phyloP scores from a whole-genome alignment of 1,140 invertebrate genomes.

The Rhynchophorus ferrugineus region DNA sequence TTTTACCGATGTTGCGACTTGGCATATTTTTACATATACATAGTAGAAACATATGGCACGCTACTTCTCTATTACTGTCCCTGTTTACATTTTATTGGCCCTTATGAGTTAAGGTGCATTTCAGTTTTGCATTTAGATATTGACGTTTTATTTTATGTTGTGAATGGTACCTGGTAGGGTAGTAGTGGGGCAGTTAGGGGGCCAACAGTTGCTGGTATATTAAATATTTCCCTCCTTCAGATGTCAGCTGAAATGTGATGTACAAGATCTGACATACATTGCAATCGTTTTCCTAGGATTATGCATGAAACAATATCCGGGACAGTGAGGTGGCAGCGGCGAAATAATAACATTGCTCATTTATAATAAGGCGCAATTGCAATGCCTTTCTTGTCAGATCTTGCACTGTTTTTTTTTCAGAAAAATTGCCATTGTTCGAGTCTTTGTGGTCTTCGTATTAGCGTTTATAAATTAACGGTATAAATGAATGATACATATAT shows the following conservation, averaged over 20 bases:
- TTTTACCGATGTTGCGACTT: conserved; percentile 15
- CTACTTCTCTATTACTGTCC: conserved; percentile 20
- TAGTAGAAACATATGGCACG: conserved; percentile 19
- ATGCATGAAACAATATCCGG: no score
- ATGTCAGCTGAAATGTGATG: conserved; percentile 10
- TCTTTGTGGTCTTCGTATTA: no score
- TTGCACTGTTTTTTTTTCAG: no score
- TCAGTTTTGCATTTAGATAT: conserved; percentile 9
- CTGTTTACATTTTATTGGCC: conserved; percentile 9
- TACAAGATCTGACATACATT: neutral
- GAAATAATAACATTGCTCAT: no score
- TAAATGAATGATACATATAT: no score
- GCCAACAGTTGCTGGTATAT: conserved; percentile 1
- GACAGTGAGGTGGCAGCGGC: no score
- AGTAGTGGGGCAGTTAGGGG: conserved; percentile 11
- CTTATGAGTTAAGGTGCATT: conserved; percentile 8
- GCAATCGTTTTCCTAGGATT: neutral
- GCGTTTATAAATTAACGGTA: no score
- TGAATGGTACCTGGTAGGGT: conserved; percentile 14
- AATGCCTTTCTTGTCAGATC: no score
- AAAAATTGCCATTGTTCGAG: no score
- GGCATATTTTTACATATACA: conserved; percentile 6
- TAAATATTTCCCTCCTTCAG: neutral
- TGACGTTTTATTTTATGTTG: conserved; percentile 5
- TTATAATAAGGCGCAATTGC: no score